A percentile compares a stretch with the other conserved stretches of the same genome.
Evolutionary conservation across 2,113 vertebrate genomes (phyloP).

Genomic region (Vicugna pacos): DNA sequence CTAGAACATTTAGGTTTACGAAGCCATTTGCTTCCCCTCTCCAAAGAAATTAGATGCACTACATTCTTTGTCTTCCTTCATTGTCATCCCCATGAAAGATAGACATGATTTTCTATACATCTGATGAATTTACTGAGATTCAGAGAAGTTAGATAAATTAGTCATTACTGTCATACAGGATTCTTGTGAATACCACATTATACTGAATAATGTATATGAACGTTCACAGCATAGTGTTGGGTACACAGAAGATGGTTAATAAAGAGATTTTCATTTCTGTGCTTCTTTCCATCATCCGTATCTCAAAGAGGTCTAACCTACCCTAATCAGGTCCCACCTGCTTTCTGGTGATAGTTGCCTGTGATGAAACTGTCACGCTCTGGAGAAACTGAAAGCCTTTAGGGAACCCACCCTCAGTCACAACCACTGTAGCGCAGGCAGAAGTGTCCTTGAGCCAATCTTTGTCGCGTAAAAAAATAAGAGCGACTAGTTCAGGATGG

Average conservation of each 20-base stretch:
- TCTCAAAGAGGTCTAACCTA: neutral
- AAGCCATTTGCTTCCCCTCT: no score
- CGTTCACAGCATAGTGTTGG: neutral
- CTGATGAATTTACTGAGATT: neutral
- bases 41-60: no score
- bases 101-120: neutral
- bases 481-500: neutral
- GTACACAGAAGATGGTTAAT: neutral
- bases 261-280: neutral
- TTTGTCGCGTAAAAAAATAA: neutral
- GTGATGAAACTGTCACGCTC: neutral
- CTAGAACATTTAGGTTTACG: neutral
- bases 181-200: neutral
- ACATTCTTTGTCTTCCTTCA: neutral
- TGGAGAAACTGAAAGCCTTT: neutral
- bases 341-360: neutral
- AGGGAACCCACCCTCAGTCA: neutral
- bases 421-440: neutral
- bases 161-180: neutral
- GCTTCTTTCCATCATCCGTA: neutral
- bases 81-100: neutral
- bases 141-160: neutral
- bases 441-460: neutral
- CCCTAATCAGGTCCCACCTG: neutral
- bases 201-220: neutral